phyloP scores from a whole-genome alignment of 1,140 invertebrate species.

The Vollenhovia emeryi region DNA sequence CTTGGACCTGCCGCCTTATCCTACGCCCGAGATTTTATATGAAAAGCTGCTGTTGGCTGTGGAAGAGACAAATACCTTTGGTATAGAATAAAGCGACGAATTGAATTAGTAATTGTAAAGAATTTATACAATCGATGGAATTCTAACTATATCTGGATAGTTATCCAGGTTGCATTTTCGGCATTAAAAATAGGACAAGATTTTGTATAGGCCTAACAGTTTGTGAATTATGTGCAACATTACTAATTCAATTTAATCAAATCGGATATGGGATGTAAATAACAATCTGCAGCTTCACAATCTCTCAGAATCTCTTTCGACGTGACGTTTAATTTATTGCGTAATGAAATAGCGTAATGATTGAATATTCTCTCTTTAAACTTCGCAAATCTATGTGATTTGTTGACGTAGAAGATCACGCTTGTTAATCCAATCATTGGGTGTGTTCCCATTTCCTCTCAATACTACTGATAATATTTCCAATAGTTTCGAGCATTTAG shows the following conservation, averaged over 20 bases:
- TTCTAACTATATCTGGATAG: no score
- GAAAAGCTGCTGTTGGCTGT: conserved; percentile 98
- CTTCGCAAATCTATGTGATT: neutral
- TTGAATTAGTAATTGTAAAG: conserved; percentile 35
- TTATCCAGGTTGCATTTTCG: conserved; percentile 11
- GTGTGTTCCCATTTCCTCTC: no score
- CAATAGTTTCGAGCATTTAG: no score
- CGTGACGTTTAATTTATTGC: neutral
- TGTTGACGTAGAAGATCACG: neutral
- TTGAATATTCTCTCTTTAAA: conserved; percentile 3
- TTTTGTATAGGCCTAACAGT: conserved; percentile 32
- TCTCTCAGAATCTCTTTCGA: conserved; percentile 6
- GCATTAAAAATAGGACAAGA: neutral
- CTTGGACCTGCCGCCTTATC: conserved; percentile 97
- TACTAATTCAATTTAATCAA: conserved; percentile 34
- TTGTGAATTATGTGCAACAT: conserved; percentile 2
- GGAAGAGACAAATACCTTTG: conserved; percentile 98
- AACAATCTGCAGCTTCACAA: conserved; percentile 2
- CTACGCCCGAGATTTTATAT: conserved; percentile 95
- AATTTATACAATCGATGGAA: conserved; percentile 32
- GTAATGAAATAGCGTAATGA: neutral
- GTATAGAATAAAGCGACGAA: conserved; percentile 92
- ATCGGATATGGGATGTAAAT: conserved; percentile 19
- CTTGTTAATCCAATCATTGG: no score
- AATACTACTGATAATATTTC: no score